These are phyloP conservation scores for Ranitomeya imitator DNA, from an alignment of 2,113 vertebrate genomes.

Conservation along the genomic window DNA sequence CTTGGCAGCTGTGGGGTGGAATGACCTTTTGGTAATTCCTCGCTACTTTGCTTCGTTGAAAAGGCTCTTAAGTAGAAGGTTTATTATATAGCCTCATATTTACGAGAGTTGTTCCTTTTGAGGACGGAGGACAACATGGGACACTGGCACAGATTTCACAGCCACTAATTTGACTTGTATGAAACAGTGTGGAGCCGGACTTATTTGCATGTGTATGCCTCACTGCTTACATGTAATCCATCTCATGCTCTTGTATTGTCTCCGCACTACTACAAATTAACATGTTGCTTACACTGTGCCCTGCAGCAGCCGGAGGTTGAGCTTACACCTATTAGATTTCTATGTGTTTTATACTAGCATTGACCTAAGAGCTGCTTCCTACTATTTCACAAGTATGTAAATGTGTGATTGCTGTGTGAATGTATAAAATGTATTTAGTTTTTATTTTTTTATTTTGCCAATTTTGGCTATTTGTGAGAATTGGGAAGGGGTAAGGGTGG, in stretches of 20 bases:
- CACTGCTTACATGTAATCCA: slow-evolving; percentile 15
- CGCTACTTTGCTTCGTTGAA: slow-evolving; percentile 63
- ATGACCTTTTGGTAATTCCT: slow-evolving; percentile 63
- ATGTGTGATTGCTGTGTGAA: not conserved
- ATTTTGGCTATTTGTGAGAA: not conserved
- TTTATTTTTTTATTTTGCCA: not conserved
- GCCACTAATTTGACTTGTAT: slow-evolving; percentile 22
- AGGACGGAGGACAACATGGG: not conserved
- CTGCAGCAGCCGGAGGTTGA: not conserved
- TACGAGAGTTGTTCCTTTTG: not conserved
- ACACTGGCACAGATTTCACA: not conserved
- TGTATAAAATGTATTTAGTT: not conserved
- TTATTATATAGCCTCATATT: not conserved
- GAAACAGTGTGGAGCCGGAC: not conserved
- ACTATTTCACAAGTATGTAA: not conserved
- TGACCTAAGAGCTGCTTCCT: not conserved
- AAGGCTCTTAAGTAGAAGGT: slow-evolving; percentile 47
- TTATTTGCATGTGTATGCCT: slow-evolving; percentile 31
- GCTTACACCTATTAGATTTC: not conserved
- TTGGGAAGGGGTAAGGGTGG: slow-evolving; percentile 32
- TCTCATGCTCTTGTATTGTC: not conserved
- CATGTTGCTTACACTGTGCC: not conserved
- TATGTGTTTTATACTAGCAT: not conserved
- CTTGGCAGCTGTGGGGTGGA: slow-evolving; percentile 64
- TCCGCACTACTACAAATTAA: slow-evolving; percentile 3